Conservation (phyloP, 2,797 vertebrate genomes). For the Halcyon leucocephala region DNA sequence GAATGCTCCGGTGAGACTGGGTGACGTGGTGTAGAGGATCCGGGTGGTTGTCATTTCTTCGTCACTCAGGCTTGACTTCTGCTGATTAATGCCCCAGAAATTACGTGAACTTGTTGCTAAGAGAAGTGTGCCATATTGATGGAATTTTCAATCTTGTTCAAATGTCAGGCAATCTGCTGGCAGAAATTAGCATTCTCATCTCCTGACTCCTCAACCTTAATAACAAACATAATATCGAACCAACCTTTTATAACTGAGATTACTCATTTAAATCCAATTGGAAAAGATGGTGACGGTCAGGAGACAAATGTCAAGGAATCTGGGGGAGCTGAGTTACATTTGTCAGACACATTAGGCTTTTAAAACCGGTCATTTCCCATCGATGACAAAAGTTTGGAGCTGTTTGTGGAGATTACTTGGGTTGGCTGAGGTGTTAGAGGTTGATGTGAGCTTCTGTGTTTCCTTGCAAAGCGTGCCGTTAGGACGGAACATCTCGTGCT, state of each 20-base stretch:
- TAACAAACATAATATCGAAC: conserved; percentile 51
- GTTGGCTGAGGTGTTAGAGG: conserved; percentile 2
- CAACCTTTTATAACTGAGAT: conserved; percentile 61
- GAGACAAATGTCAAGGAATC: conserved; percentile 49
- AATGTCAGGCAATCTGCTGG: conserved; percentile 64
- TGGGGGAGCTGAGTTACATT: neutral
- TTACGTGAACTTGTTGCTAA: conserved; percentile 3
- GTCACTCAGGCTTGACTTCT: neutral
- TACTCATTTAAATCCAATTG: conserved; percentile 46
- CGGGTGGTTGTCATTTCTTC: neutral
- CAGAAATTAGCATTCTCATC: conserved; percentile 40
- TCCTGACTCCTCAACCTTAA: conserved; percentile 45
- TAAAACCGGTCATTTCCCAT: conserved; percentile 39
- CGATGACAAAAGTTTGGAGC: neutral
- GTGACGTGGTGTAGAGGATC: rapidly evolving
- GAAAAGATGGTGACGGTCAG: neutral
- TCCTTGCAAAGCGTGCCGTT: conserved; percentile 3
- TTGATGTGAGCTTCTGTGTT: conserved; percentile 32
- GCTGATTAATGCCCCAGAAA: conserved; percentile 40
- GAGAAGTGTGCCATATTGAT: conserved; percentile 23
- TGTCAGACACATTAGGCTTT: neutral
- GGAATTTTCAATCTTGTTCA: conserved; percentile 44
- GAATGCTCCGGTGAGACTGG: neutral
- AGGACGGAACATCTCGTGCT: conserved; percentile 60
- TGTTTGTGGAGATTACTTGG: conserved; percentile 14